phyloP scores from a whole-genome alignment of 2,113 vertebrate species.

The Aegotheles bennettii region DNA sequence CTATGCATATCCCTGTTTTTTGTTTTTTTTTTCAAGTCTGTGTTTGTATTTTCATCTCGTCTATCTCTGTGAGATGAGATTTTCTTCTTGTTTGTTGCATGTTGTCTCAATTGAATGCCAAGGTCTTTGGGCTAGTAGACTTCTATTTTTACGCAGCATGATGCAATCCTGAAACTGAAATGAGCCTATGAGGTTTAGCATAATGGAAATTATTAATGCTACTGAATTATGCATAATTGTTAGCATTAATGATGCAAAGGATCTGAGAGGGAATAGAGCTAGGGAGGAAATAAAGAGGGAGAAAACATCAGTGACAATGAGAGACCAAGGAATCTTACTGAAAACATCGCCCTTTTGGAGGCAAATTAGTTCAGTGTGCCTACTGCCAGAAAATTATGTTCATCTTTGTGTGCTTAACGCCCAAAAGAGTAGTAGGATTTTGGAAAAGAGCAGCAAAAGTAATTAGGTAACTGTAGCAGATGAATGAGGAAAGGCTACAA shows the following conservation, averaged over 20 bases:
- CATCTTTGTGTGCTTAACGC: background rate
- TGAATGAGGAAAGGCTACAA: background rate
- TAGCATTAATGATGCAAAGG: slow-evolving; percentile 49
- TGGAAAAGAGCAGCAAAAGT: background rate
- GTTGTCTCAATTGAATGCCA: slow-evolving; percentile 12
- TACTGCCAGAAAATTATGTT: background rate
- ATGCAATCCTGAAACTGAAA: background rate
- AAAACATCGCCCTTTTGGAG: background rate
- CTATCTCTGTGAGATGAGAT: background rate
- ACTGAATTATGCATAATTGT: slow-evolving; percentile 50
- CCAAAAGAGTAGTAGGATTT: background rate
- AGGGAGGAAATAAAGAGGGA: background rate
- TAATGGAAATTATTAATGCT: slow-evolving; percentile 58
- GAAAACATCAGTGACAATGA: background rate
- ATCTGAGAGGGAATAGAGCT: background rate
- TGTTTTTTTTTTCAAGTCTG: background rate
- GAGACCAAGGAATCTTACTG: background rate
- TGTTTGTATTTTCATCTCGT: background rate
- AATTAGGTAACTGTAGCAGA: background rate
- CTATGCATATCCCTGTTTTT: background rate
- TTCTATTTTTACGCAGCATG: background rate
- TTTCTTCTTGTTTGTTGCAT: background rate
- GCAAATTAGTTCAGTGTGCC: background rate
- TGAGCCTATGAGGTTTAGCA: background rate
- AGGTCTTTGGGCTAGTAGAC: background rate